These are phyloP conservation scores for Subacronicta megacephala DNA, from an alignment of 2,888 invertebrate genomes.

Conservation along the genomic window DNA sequence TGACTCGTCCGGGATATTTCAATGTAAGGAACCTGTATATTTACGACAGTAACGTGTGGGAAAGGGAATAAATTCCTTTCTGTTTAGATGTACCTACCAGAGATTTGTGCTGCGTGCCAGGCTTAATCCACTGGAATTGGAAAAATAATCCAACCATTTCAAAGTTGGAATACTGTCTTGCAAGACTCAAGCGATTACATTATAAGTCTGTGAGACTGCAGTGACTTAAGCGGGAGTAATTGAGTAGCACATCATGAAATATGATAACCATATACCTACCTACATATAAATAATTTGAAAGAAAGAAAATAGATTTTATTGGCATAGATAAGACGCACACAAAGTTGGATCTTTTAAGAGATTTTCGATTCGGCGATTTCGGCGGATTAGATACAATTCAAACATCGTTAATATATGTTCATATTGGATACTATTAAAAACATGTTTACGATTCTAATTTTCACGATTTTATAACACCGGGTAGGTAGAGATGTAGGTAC, in stretches of 20 bases:
- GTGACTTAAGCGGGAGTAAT: conserved; percentile 25
- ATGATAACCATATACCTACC: neutral
- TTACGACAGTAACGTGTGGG: conserved; percentile 23
- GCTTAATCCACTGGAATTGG: conserved; percentile 66
- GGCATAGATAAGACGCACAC: no score
- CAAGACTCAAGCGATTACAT: conserved; percentile 36
- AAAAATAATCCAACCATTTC: conserved; percentile 68
- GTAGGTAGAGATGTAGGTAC: no score
- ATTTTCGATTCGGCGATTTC: no score
- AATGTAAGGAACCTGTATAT: conserved; percentile 6
- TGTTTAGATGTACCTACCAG: conserved; percentile 21
- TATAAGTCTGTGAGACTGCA: conserved; percentile 21
- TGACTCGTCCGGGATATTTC: conserved; percentile 14
- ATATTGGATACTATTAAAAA: no score
- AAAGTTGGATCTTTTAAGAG: no score
- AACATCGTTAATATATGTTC: no score
- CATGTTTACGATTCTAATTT: no score
- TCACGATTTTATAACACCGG: no score
- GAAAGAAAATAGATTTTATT: no score
- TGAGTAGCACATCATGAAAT: conserved; percentile 36
- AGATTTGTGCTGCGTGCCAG: conserved; percentile 52
- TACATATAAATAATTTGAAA: no score
- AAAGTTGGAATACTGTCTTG: conserved; percentile 47
- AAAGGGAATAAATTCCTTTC: conserved; percentile 31
- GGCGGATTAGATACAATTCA: no score